Evolutionary conservation across 1,140 invertebrate species (phyloP).

Genomic region (Manduca sexta): DNA sequence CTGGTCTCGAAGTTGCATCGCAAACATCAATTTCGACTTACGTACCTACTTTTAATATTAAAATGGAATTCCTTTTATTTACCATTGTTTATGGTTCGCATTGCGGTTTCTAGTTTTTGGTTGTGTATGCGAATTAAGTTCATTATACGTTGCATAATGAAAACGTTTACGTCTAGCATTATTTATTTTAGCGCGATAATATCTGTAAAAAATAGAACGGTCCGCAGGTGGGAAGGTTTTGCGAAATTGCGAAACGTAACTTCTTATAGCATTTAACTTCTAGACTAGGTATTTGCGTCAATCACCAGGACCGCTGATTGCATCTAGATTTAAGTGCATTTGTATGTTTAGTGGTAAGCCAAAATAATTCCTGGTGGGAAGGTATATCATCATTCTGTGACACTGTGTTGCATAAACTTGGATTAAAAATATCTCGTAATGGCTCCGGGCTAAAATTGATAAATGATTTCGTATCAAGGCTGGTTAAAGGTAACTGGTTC

Average conservation of each 20-base stretch:
- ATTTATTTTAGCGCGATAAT: too few species aligned
- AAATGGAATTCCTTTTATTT: slow-evolving; percentile 27
- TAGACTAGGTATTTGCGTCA: slow-evolving; percentile 1
- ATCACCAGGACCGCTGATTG: not conserved
- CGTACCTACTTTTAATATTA: slow-evolving; percentile 34
- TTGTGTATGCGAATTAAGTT: too few species aligned
- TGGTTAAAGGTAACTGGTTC: slow-evolving; percentile 3
- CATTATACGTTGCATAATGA: too few species aligned
- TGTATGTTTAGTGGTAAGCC: not conserved
- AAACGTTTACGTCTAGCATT: too few species aligned
- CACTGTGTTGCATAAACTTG: slow-evolving; percentile 2
- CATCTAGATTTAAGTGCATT: not conserved
- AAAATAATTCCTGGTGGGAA: not conserved
- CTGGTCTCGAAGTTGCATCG: slow-evolving; percentile 44
- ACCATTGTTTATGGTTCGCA: slow-evolving; percentile 7
- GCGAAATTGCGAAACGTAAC: not conserved
- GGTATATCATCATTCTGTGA: slow-evolving; percentile 1
- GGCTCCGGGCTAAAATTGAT: not conserved
- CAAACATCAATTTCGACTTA: slow-evolving; percentile 52
- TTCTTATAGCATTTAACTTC: too few species aligned
- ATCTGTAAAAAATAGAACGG: too few species aligned
- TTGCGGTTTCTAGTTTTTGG: too few species aligned
- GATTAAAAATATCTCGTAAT: slow-evolving; percentile 4
- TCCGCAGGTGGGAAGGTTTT: too few species aligned
- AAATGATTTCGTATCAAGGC: slow-evolving; percentile 3